phyloP scores from a whole-genome alignment of 2,888 invertebrate genomes.

The Schrankia costaestrigalis region DNA sequence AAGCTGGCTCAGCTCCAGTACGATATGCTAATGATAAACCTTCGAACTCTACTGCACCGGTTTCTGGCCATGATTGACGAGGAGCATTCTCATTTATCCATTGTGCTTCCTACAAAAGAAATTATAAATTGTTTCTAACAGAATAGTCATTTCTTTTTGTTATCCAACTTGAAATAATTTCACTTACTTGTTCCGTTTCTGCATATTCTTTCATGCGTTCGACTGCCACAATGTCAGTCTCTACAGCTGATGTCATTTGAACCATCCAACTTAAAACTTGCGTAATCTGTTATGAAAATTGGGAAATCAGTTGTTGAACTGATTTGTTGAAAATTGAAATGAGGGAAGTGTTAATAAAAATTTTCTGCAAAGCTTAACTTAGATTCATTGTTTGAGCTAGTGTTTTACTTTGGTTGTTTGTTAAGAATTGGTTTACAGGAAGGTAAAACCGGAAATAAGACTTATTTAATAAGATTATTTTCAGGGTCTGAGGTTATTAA shows the following conservation, averaged over 20 bases:
- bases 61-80: slow-evolving; percentile 88
- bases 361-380: too few relatives aligned
- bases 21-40: slow-evolving; percentile 93
- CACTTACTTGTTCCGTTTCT: slow-evolving; percentile 85
- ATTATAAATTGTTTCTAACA: not conserved
- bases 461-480: too few relatives aligned
- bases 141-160: too few relatives aligned
- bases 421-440: too few relatives aligned
- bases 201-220: slow-evolving; percentile 98
- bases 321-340: too few relatives aligned
- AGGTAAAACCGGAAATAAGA: not conserved
- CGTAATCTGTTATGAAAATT: slow-evolving; percentile 84
- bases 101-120: slow-evolving; percentile 92
- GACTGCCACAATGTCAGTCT: slow-evolving; percentile 98
- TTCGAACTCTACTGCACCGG: slow-evolving; percentile 89
- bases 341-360: too few relatives aligned
- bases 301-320: not conserved
- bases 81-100: slow-evolving; percentile 86
- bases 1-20: slow-evolving; percentile 92
- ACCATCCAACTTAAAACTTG: slow-evolving; percentile 98
- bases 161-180: too few relatives aligned
- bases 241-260: slow-evolving; percentile 96
- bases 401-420: too few relatives aligned
- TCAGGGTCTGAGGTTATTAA: not conserved
- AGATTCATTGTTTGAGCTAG: too few relatives aligned